phyloP scores from a whole-genome alignment of 2,113 vertebrate species.

The Grammomys surdaster region DNA sequence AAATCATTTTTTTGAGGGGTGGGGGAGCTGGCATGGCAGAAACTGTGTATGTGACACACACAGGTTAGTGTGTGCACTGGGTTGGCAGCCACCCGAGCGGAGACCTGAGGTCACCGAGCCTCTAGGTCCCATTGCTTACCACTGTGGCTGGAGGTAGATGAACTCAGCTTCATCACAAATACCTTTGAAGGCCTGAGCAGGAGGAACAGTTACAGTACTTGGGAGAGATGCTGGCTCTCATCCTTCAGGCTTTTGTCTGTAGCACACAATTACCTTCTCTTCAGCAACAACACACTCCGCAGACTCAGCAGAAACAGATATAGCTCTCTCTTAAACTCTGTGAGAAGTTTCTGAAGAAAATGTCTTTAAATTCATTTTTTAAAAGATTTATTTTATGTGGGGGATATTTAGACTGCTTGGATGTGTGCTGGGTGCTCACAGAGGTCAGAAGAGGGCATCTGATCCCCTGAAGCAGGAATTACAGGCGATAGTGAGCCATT shows the following conservation, averaged over 20 bases:
- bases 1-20: not conserved
- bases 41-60: too few relatives aligned
- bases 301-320: not conserved
- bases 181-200: not conserved
- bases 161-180: not conserved
- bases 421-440: too few relatives aligned
- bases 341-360: not conserved
- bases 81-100: too few relatives aligned
- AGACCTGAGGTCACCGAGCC: too few relatives aligned
- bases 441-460: not conserved
- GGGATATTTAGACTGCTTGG: not conserved
- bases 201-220: not conserved
- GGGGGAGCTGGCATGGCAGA: not conserved
- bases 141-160: not conserved
- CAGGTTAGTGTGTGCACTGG: accelerated
- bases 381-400: not conserved
- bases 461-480: not conserved
- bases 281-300: not conserved
- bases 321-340: not conserved
- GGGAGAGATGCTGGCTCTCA: accelerated
- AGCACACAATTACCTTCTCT: not conserved
- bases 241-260: not conserved
- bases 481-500: not conserved
- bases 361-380: not conserved
- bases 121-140: not conserved